Evolutionary conservation across 2,797 vertebrate species (phyloP).

Genomic region (Nannoperca obscura): DNA sequence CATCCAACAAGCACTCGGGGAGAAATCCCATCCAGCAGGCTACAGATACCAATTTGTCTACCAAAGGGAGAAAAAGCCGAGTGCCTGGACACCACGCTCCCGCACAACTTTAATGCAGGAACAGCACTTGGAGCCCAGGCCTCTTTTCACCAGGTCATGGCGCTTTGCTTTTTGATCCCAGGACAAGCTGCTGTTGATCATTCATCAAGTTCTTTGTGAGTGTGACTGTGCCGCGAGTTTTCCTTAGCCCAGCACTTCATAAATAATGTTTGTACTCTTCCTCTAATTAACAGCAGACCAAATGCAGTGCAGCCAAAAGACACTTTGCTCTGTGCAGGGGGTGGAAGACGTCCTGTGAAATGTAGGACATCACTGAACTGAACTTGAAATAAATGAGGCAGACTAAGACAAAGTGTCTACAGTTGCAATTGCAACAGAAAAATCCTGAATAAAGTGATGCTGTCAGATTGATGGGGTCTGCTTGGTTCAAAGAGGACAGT

Average conservation of each 20-base stretch:
- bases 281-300: constrained; percentile 28
- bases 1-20: constrained; percentile 37
- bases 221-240: neutral
- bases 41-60: constrained; percentile 55
- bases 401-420: constrained; percentile 20
- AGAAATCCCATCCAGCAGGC: constrained; percentile 48
- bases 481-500: neutral
- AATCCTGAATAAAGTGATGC: constrained; percentile 18
- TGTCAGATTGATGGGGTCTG: constrained; percentile 28
- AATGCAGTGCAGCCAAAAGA: constrained; percentile 17
- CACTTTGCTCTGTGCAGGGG: constrained; percentile 39
- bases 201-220: constrained; percentile 1
- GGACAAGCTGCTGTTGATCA: constrained; percentile 17
- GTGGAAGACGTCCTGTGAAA: constrained; percentile 35
- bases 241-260: neutral
- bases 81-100: constrained; percentile 32
- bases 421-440: constrained; percentile 2
- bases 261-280: constrained; percentile 23
- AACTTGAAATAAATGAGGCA: constrained; percentile 34
- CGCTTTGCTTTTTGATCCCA: constrained; percentile 45
- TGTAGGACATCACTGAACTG: constrained; percentile 13
- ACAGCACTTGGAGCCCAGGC: constrained; percentile 24
- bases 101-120: constrained; percentile 44
- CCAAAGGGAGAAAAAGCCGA: constrained; percentile 42
- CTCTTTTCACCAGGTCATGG: constrained; percentile 32